Percentiles rank a stretch among this genome's conserved stretches.
Conservation (phyloP, 2,888 invertebrate genomes). For the Dascillus cervinus region DNA sequence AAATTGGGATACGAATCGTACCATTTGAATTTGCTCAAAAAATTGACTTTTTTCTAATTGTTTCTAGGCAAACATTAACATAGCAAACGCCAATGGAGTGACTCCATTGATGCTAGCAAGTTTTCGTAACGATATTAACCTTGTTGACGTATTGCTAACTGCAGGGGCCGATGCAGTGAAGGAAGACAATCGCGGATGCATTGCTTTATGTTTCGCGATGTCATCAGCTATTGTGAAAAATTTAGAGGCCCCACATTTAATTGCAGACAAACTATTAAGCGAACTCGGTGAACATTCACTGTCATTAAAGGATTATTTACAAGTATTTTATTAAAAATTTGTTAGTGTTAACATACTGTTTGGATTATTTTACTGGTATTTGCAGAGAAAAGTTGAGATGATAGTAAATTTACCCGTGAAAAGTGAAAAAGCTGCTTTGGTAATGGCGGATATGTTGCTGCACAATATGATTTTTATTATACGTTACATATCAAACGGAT, state of each 20-base stretch:
- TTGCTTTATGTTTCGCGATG: slow-evolving; percentile 37
- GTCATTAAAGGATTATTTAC: slow-evolving; percentile 29
- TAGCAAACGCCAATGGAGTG: slow-evolving; percentile 33
- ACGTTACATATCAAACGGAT: too few species aligned
- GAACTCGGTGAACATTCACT: slow-evolving; percentile 24
- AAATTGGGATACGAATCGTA: too few species aligned
- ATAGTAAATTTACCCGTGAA: slow-evolving; percentile 19
- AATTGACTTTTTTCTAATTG: too few species aligned
- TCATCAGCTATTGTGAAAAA: slow-evolving; percentile 33
- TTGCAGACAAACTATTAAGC: slow-evolving; percentile 28
- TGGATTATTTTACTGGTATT: slow-evolving; percentile 5
- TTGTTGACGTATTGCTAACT: slow-evolving; percentile 29
- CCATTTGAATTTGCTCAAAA: too few species aligned
- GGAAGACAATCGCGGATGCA: slow-evolving; percentile 36
- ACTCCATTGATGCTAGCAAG: slow-evolving; percentile 41
- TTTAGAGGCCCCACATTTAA: slow-evolving; percentile 24
- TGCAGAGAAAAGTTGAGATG: slow-evolving; percentile 31
- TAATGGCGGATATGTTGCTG: too few species aligned
- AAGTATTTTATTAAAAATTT: slow-evolving; percentile 21
- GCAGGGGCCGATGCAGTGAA: slow-evolving; percentile 30
- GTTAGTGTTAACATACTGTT: background rate
- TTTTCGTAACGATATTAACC: slow-evolving; percentile 30
- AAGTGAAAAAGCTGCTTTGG: too few species aligned
- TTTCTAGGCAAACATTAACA: slow-evolving; percentile 28
- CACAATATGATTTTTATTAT: too few species aligned